Base-by-base conservation (phyloP, 1,140 invertebrate genomes). In the Pachypeltis micranthus region DNA sequence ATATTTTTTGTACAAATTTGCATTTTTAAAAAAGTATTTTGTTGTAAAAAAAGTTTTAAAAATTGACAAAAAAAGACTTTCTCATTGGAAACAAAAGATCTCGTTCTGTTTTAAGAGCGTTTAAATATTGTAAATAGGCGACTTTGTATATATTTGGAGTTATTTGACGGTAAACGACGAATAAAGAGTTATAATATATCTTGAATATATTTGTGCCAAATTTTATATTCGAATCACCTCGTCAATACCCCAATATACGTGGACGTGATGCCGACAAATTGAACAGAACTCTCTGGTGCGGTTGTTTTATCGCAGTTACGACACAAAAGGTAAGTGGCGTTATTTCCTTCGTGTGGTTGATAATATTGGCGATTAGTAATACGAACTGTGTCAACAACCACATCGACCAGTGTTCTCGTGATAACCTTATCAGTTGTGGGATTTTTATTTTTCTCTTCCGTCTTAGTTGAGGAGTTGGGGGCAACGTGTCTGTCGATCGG, bases 11-110 rank as follows among this genome's bases (percentile, higher is more conserved):
- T 62, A 55, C 47, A 62, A 51, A 62, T 19, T 29, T 56, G 23
- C 24, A 54, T 62, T 55, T 51, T 59, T 62, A n/a, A 27, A 31
- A 31, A 21, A 62, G 28, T 62, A 62, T 63, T 63, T 63, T 63
- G 56, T 59, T 63, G 63, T 63, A 63, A 27, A 55, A n/a, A n/a
- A n/a, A n/a, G n/a, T n/a, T n/a, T n/a, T n/a, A n/a, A n/a, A n/a
- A n/a, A n/a, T n/a, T n/a, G n/a, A n/a, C n/a, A n/a, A n/a, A n/a
- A n/a, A 59, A 63, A 59, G 63, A 63, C 57, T 59, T 63, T 27
- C 26, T 59, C 28, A 59, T 16, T 51, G 47, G 23, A 21, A 51
- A 21, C n/a, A n/a, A 51, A 16, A 21, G 23, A 16, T 59, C 19
- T 29, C 27, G 55, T 55, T 59, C 57, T 59, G 55, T 63, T 59